Base-by-base conservation (phyloP, 2,888 invertebrate species). In the Halocaridina rubra region DNA sequence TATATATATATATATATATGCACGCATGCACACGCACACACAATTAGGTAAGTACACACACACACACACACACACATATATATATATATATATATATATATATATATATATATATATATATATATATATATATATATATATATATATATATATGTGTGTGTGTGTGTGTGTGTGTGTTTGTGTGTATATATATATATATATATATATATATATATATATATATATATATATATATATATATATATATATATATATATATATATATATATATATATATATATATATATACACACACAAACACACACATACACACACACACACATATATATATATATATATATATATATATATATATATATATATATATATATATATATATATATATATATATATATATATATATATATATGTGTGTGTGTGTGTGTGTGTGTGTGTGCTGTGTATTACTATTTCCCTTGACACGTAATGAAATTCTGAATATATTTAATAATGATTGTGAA, bases 301-400 rank as follows among this genome's bases (percentile, higher is more conserved):
- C 24, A 27, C 24, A 64, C 24, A 64, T 7, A 64, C 13, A 7
- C 7, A 27, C 13, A 64, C 13, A 64, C 13, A 64, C 13, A 64
- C 13, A 64, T 29, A 64, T 29, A 64, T 64, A 64, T 64, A 29
- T 64, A 64, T 29, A 64, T 22, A 64, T 29, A 22, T 64, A 64
- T 64, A 64, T 4, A 64, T 64, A 22, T 64, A n/a, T 64, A 0
- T 64, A 64, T 64, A 64, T 64, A 64, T 64, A 64, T 64, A 64
- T 64, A 64, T 64, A 64, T 64, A 64, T 64, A 64, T 64, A 64
- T 64, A 64, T 64, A 27, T 64, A 64, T 64, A 27, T 64, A 64
- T 64, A 27, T 64, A 64, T 64, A 64, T 64, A 27, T 64, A 64
- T 64, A 64, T 64, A 27, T 64, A 64, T 64, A 64, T 64, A 64